These are phyloP conservation scores for rabbit (Oryctolagus cuniculus) DNA, from an alignment of 2,113 vertebrate genomes.

Conservation along the genomic window DNA sequence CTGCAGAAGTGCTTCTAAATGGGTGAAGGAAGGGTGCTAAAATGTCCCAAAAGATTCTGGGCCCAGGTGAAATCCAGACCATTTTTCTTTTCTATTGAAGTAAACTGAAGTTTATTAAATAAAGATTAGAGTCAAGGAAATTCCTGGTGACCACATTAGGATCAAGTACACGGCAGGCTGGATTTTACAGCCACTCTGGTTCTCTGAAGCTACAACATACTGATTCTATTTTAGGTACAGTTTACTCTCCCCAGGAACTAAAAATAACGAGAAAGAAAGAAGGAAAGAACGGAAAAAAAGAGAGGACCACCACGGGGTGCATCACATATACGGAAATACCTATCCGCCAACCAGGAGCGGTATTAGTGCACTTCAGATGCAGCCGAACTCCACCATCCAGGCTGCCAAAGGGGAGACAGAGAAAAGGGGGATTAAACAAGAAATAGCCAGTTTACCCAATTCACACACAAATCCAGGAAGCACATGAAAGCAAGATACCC, in stretches of 20 bases:
- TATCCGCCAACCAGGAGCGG: conserved; percentile 90
- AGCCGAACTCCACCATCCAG: conserved; percentile 90
- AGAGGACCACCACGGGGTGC: conserved; percentile 85
- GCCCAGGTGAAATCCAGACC: conserved; percentile 73
- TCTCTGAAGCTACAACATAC: conserved; percentile 58
- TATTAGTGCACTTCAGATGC: conserved; percentile 89
- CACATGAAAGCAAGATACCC: not conserved
- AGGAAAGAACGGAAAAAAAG: conserved; percentile 32
- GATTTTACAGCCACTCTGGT: conserved; percentile 51
- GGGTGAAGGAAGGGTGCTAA: conserved; percentile 61
- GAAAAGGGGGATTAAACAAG: conserved; percentile 90
- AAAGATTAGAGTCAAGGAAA: conserved; percentile 77
- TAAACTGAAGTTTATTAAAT: conserved; percentile 72
- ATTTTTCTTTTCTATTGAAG: conserved; percentile 77
- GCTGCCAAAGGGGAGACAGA: conserved; percentile 92
- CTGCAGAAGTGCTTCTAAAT: conserved; percentile 76
- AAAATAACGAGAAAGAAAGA: conserved; percentile 36
- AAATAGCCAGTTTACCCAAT: conserved; percentile 75
- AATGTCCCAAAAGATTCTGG: conserved; percentile 61
- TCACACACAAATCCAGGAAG: conserved; percentile 77
- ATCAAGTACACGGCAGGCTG: conserved; percentile 51
- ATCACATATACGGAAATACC: conserved; percentile 90
- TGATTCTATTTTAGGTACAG: conserved; percentile 52
- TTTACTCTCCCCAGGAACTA: conserved; percentile 70
- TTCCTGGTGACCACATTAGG: conserved; percentile 55